Conservation (phyloP, 2,797 vertebrate genomes). For the Luscinia luscinia region DNA sequence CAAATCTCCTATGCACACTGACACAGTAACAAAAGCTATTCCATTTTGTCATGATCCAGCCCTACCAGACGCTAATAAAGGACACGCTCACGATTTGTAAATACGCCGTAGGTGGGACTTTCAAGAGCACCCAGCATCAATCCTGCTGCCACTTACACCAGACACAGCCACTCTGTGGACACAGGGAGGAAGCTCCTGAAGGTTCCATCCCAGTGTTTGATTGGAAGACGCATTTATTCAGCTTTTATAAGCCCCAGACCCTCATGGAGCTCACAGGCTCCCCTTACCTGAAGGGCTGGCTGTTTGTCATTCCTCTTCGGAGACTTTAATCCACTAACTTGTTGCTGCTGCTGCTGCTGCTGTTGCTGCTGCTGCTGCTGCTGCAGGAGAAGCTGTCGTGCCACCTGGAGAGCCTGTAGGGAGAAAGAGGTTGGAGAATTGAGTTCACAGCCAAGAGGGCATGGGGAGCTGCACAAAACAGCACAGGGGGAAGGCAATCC, state of each 20-base stretch:
- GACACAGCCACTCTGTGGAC: background rate
- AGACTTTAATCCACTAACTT: conserved; percentile 87
- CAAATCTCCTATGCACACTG: conserved; percentile 39
- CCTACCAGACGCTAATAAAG: background rate
- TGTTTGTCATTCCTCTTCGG: conserved; percentile 94
- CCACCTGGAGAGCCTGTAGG: conserved; percentile 92
- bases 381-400: conserved; percentile 93
- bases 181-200: background rate
- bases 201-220: background rate
- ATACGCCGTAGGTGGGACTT: background rate
- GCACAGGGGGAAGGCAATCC: conserved; percentile 13
- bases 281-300: conserved; percentile 88
- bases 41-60: conserved; percentile 27
- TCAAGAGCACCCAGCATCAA: background rate
- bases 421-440: conserved; percentile 51
- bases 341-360: conserved; percentile 83
- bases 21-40: conserved; percentile 51
- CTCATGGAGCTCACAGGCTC: rapidly evolving
- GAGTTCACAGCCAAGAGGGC: conserved; percentile 1
- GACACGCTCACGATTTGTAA: background rate
- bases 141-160: background rate
- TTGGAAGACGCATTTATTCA: rapidly evolving
- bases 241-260: background rate
- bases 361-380: conserved; percentile 70
- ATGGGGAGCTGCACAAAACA: rapidly evolving